Percentiles rank a stretch among this genome's conserved stretches.
Conservation (phyloP, 1,140 invertebrate species). For the Aphis craccivora region DNA sequence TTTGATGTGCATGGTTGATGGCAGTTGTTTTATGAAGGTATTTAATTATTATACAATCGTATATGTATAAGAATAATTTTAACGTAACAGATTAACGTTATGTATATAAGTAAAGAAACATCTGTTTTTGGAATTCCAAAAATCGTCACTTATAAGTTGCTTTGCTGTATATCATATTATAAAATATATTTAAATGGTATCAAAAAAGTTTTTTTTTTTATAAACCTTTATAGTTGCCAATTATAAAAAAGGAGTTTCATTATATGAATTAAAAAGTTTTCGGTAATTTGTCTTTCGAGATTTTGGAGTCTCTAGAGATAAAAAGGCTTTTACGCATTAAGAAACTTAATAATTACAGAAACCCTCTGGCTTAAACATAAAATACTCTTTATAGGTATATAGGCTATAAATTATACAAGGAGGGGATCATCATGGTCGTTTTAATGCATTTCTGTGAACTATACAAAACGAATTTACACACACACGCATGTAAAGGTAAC, state of each 20-base stretch:
- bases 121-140: background rate
- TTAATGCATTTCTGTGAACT: conserved; percentile 20
- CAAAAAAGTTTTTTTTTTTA: conserved; percentile 33
- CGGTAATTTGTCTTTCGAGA: conserved; percentile 55
- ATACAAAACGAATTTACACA: background rate
- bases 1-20: background rate
- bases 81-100: background rate
- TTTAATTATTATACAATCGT: conserved; percentile 5
- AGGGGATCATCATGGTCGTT: background rate
- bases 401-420: conserved; percentile 4
- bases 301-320: conserved; percentile 36
- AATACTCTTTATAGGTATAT: conserved; percentile 27
- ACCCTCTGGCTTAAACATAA: conserved; percentile 15
- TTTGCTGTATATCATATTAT: background rate
- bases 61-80: background rate
- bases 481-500: background rate
- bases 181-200: background rate
- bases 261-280: conserved; percentile 54
- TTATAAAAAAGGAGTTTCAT: conserved; percentile 51
- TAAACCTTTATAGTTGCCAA: conserved; percentile 36
- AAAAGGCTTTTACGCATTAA: conserved; percentile 56
- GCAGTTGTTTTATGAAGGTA: conserved; percentile 21
- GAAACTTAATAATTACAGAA: conserved; percentile 53
- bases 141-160: background rate
- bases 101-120: background rate